A percentile compares a stretch with the other conserved stretches of the same genome.
Evolutionary conservation across 2,113 vertebrate genomes (phyloP).

Genomic region (Turdus rufiventris): DNA sequence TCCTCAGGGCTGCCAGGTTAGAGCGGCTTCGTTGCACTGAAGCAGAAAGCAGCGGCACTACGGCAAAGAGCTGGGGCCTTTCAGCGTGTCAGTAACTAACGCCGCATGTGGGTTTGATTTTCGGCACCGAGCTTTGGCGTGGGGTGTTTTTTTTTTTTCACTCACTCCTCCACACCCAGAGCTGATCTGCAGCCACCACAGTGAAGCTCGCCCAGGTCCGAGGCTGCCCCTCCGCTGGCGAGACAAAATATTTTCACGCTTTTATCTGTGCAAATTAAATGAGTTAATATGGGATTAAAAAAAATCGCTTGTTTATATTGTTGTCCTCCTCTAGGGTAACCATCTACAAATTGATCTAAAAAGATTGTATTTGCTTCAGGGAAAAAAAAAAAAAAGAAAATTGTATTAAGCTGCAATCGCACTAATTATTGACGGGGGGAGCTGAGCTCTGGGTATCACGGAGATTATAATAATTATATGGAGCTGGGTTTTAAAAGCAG

Average conservation of each 20-base stretch:
- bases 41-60: not conserved
- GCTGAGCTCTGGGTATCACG: conserved; percentile 23
- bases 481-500: conserved; percentile 20
- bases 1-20: conserved; percentile 52
- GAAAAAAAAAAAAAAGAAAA: conserved; percentile 20
- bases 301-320: conserved; percentile 33
- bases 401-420: conserved; percentile 52
- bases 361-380: conserved; percentile 56
- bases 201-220: not conserved
- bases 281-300: conserved; percentile 55
- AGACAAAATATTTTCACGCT: conserved; percentile 23
- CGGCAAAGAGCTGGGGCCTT: not conserved
- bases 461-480: conserved; percentile 40
- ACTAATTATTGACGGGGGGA: conserved; percentile 55
- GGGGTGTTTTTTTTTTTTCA: not conserved
- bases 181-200: not conserved
- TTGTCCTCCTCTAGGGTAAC: conserved; percentile 47
- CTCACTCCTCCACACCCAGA: not conserved
- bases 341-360: conserved; percentile 59
- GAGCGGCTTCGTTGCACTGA: not conserved
- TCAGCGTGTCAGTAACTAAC: not conserved
- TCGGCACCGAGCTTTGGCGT: not conserved
- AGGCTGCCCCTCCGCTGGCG: not conserved
- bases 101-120: not conserved
- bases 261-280: conserved; percentile 64